Conservation (phyloP, 2,797 vertebrate species). For the Anas flavirostris region DNA sequence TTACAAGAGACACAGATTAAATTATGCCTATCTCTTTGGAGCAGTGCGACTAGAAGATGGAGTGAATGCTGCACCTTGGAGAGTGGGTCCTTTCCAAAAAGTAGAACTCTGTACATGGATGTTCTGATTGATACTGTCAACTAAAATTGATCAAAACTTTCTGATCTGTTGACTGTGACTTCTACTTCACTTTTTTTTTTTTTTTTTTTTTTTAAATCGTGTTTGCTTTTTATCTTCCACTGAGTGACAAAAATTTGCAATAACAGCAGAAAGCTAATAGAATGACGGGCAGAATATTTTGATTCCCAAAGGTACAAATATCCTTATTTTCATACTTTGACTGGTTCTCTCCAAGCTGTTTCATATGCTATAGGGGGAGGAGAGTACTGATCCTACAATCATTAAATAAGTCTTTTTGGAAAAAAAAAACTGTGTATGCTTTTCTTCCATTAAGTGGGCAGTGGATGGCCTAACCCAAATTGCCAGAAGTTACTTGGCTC, state of each 20-base stretch:
- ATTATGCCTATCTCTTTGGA: not conserved
- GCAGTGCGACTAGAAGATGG: not conserved
- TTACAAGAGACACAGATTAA: not conserved
- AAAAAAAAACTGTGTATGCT: not conserved
- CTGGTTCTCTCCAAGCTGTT: not conserved
- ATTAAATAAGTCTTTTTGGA: not conserved
- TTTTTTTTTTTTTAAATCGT: not conserved
- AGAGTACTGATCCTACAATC: not conserved
- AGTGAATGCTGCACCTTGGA: not conserved
- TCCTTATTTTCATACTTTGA: not conserved
- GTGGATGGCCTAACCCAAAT: not conserved
- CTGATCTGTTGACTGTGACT: not conserved
- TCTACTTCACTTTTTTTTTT: not conserved
- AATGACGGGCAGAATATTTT: not conserved
- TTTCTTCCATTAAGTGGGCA: not conserved
- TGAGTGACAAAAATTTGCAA: not conserved
- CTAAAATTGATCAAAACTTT: not conserved
- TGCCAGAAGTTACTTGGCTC: not conserved
- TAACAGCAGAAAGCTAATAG: not conserved
- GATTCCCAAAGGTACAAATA: not conserved
- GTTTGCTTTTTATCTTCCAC: not conserved
- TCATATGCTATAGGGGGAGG: not conserved
- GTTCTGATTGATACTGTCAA: not conserved
- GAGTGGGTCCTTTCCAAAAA: not conserved
- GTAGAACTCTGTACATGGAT: not conserved